Evolutionary conservation across 1,140 invertebrate species (phyloP), one percentile per base, ranked within the genome.

Genomic region (Eriosoma lanigerum): DNA sequence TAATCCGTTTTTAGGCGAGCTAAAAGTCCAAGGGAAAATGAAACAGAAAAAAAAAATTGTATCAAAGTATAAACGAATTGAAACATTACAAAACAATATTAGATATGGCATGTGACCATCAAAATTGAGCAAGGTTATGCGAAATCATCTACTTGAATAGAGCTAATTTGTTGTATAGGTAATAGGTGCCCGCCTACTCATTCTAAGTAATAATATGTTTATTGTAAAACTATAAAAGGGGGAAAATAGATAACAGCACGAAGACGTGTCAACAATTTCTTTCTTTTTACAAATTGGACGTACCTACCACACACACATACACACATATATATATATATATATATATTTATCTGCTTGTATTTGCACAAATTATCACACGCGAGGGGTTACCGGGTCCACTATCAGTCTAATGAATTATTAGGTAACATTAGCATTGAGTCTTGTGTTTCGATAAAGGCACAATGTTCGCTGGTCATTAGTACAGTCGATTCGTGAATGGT

Each of bases 371-470:
- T 78, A 78, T 78, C 75, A 46, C 75, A 48, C 56, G 17, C 19
- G 38, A 60, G 56, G 56, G 75, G 56, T 78, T 62, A 62, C 56
- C 75, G 73, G 58, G 58, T 38, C 8, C 52, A 58, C 21, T 78
- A 78, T 78, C 75, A 62, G 21, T 58, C 75, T 78, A 78, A 78
- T 78, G 75, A 78, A 78, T 78, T 78, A 78, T 78, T 78, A 78
- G 75, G 24, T 38, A 78, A 78, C 75, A 78, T 78, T 78, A 78
- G 56, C 75, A 48, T 24, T 29, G 54, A 56, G 56, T 78, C 54
- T 78, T 24, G 54, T 26, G 73, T 76, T 60, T 15, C 13, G 75
- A 78, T 78, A 78, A 78, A 78, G 75, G 75, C 56, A 13, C 54
- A 17, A 48, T 29, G 32, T 29, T 48, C 56, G 56, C 21, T 62